A percentile compares a stretch with the other conserved stretches of the same genome.
Conservation (phyloP, 2,888 invertebrate species). For the Idaea dimidiata region DNA sequence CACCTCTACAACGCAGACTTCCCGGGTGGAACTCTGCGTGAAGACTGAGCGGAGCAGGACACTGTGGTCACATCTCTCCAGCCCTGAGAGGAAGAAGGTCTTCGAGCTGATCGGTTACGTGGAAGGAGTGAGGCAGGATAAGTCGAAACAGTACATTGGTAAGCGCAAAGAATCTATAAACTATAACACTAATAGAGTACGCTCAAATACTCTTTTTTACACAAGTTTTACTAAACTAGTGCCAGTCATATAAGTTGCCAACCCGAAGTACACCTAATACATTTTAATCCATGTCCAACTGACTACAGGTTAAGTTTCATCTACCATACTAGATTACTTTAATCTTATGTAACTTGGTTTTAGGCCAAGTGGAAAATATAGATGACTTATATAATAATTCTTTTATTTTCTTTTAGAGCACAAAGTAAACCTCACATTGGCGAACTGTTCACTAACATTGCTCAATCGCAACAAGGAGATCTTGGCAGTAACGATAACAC, state of each 20-base stretch:
- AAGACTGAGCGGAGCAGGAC: constrained; percentile 77
- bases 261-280: too few relatives aligned
- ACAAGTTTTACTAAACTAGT: too few relatives aligned
- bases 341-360: too few relatives aligned
- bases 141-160: constrained; percentile 82
- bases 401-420: constrained; percentile 80
- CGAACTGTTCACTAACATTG: constrained; percentile 85
- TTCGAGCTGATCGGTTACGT: constrained; percentile 83
- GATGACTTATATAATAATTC: too few relatives aligned
- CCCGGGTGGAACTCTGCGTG: constrained; percentile 71
- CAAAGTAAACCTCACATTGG: constrained; percentile 87
- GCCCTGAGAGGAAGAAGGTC: constrained; percentile 82
- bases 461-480: constrained; percentile 86
- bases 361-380: too few relatives aligned
- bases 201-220: too few relatives aligned
- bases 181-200: too few relatives aligned
- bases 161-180: constrained; percentile 19
- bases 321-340: too few relatives aligned
- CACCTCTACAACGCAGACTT: constrained; percentile 44
- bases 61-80: constrained; percentile 82
- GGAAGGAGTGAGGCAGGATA: constrained; percentile 72
- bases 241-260: too few relatives aligned
- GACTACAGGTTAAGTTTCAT: too few relatives aligned
- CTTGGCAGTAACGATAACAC: constrained; percentile 85
- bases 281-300: too few relatives aligned